Percentiles rank a stretch among this genome's conserved stretches.
These are phyloP conservation scores for Hofmannophila pseudospretella DNA, from an alignment of 2,888 invertebrate genomes.

Conservation along the genomic window DNA sequence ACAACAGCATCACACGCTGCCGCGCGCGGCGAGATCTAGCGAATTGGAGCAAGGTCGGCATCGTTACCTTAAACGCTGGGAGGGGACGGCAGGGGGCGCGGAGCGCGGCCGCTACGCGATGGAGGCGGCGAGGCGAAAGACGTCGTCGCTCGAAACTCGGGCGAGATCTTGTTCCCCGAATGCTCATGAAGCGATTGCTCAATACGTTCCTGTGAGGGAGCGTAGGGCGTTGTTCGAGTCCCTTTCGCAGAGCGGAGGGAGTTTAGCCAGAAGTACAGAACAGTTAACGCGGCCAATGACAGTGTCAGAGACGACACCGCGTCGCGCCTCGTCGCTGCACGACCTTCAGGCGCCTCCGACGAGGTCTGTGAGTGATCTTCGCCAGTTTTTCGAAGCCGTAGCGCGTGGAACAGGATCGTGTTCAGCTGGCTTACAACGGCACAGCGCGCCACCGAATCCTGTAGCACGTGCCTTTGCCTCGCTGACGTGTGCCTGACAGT, in stretches of 20 bases:
- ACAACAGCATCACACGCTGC: conserved; percentile 62
- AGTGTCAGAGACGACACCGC: conserved; percentile 63
- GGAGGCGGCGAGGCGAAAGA: conserved; percentile 64
- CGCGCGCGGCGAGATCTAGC: conserved; percentile 56
- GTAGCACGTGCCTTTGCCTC: conserved; percentile 58
- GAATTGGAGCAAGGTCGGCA: conserved; percentile 62
- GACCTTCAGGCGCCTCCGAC: conserved; percentile 77
- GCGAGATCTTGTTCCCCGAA: conserved; percentile 71
- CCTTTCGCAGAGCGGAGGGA: conserved; percentile 78
- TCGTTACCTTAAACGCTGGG: conserved; percentile 67
- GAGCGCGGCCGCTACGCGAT: conserved; percentile 58
- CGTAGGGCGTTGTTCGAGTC: conserved; percentile 84
- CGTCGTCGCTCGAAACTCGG: conserved; percentile 58
- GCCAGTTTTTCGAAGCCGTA: conserved; percentile 83
- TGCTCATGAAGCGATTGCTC: conserved; percentile 68
- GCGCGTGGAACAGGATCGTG: conserved; percentile 58
- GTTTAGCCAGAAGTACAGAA: conserved; percentile 81
- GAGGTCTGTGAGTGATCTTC: conserved; percentile 81
- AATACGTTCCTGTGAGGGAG: conserved; percentile 84
- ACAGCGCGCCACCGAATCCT: conserved; percentile 55
- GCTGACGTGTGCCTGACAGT: conserved; percentile 57
- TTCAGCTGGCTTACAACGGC: conserved; percentile 43
- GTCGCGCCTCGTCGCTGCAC: conserved; percentile 82
- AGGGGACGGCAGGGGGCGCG: conserved; percentile 59
- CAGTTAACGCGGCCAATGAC: conserved; percentile 63